Evolutionary conservation across 37 sponge, comb jelly and placozoan species (phyloP), one percentile per base, ranked within the genome.

Genomic region (Dysidea cf. avara): DNA sequence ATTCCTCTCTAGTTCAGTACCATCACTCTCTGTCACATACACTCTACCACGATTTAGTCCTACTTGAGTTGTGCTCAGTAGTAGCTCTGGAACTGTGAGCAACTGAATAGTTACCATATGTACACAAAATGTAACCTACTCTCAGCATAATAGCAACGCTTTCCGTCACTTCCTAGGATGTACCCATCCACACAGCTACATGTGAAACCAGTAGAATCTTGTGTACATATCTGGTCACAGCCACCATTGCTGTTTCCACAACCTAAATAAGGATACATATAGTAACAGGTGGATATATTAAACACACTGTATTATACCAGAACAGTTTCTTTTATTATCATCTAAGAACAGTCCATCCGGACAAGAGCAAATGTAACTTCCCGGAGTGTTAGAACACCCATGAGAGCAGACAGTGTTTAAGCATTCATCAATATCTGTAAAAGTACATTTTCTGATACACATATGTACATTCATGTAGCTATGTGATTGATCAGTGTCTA

Each of bases 161-260:
- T 67, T 26, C 68, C 54, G 56, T 82, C 75, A 12, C 33, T 36
- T 1, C 75, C 69, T 18, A 82, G 62, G 5, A 48, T 9, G 61
- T 58, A 82, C 7, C 83, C 75, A 54, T 58, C 18, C 39, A 34
- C 13, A 58, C 83, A 82, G n/a, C 43, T 57, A 26, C 83, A 81
- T 18, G 14, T 39, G 56, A 38, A 14, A 12, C 78, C 63, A 39
- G 16, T 21, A 11, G 59, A 33, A 1, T 34, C 54, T 54, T 34
- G 30, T 6, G 56, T 71, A 30, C 71, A 71, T 32, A 71, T 53
- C 33, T 71, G 71, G 18, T 56, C 54, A 34, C 71, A 71, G 38
- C 71, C 71, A 32, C 71, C 71, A 71, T 71, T 71, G 36, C 30
- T 36, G 17, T 21, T 30, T 20, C 56, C 53, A 35, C 71, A 71